Evolutionary conservation across 1,140 invertebrate species (phyloP), one percentile per base, ranked within the genome.

Genomic region (Cyclina sinensis): DNA sequence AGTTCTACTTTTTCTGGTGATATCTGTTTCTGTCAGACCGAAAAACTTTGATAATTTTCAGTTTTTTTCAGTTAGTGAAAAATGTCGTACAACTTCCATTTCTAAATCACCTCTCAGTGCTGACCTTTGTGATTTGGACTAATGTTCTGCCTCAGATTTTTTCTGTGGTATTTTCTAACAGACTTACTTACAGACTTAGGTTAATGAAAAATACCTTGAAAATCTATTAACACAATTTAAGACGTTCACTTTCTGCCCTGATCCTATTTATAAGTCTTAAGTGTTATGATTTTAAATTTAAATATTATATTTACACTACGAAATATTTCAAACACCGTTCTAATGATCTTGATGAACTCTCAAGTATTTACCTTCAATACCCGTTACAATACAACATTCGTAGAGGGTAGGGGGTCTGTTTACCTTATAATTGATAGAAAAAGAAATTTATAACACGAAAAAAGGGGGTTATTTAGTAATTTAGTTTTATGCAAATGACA

Each of bases 371-470:
- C 21, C 65, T 70, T 70, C 65, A 37, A 70, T 39, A 32, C 21
- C 65, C 65, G 37, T 70, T 70, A 70, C 65, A 37, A 70, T 39
- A 70, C 65, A 30, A 70, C 65, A 37, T 70, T 70, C 65, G 4
- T 24, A n/a, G 14, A 70, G 14, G 14, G 65, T 70, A 70, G 65
- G 65, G 65, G 65, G 65, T 70, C 65, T 70, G 27, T 70, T 70
- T 70, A 37, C 65, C 35, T 1, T 70, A 35, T 70, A 70, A 70
- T 70, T 70, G 65, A 35, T 70, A 37, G 73, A 76, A 76, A 76
- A 76, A n/a, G 73, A 18, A 48, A 76, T 76, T 76, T 48, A 48
- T 76, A 76, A 24, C 73, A 27, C 4, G 37, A 70, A 70, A 70
- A 37, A 37, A 37, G 43, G 43, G 5, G 14, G 43, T n/a, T 59